phyloP scores from a whole-genome alignment of 2,113 vertebrate genomes.

The Thamnophis sirtalis region DNA sequence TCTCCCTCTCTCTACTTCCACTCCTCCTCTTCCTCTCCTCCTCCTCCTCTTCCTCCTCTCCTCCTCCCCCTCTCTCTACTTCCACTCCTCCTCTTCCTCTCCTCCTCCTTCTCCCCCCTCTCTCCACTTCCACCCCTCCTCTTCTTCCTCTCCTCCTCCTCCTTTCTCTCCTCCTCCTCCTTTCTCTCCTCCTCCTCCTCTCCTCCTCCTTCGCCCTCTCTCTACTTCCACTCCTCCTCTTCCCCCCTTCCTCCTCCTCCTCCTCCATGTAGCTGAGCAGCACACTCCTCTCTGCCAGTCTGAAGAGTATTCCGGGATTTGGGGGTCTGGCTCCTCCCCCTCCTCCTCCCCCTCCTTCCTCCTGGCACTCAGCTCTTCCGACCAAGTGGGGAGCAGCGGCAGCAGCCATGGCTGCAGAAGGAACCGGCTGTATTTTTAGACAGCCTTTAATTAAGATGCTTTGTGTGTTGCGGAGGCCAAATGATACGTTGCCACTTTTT shows the following conservation, averaged over 20 bases:
- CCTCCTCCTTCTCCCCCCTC: too few relatives aligned
- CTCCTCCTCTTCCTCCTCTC: too few relatives aligned
- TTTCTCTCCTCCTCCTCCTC: too few relatives aligned
- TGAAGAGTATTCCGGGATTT: conserved; percentile 26
- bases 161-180: too few relatives aligned
- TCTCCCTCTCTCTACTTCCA: background rate
- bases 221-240: too few relatives aligned
- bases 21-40: background rate
- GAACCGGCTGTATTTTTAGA: conserved; percentile 77
- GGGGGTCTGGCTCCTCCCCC: too few relatives aligned
- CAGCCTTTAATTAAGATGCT: conserved; percentile 82
- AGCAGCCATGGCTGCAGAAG: conserved; percentile 72
- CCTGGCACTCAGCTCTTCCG: conserved; percentile 48
- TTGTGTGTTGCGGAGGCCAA: conserved; percentile 72
- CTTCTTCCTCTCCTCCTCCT: too few relatives aligned
- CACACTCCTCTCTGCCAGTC: conserved; percentile 13
- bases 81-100: too few relatives aligned
- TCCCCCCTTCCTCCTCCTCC: background rate
- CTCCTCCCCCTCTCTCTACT: too few relatives aligned
- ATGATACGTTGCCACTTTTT: conserved; percentile 79
- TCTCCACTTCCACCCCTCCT: fast-evolving
- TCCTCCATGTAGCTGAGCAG: background rate
- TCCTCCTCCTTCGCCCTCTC: fast-evolving
- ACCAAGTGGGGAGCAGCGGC: conserved; percentile 72
- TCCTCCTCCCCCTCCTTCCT: background rate